These are phyloP conservation scores for Trachops cirrhosus DNA, from an alignment of 2,797 vertebrate species.

Conservation along the genomic window DNA sequence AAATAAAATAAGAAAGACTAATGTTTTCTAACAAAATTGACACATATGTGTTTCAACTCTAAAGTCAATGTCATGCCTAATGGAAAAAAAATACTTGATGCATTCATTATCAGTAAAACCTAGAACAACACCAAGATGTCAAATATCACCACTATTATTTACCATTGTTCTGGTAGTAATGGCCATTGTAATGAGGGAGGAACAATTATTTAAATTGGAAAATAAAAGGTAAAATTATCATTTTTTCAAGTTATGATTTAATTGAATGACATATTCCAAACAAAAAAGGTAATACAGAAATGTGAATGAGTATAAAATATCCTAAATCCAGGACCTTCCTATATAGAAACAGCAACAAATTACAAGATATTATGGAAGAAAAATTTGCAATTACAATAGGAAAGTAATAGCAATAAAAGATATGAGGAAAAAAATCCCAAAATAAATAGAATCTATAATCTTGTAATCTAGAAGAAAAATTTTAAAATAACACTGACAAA, in stretches of 20 bases:
- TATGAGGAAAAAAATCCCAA: neutral
- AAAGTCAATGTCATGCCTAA: neutral
- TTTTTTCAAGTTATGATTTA: neutral
- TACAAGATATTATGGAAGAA: neutral
- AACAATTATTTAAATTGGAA: neutral
- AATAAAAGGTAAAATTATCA: neutral
- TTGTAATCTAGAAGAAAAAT: neutral
- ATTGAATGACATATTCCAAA: neutral
- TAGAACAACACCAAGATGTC: neutral
- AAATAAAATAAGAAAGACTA: neutral
- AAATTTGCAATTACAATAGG: neutral
- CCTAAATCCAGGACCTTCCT: neutral
- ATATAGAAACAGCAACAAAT: neutral
- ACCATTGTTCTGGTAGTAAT: neutral
- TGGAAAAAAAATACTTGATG: neutral
- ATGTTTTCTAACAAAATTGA: neutral
- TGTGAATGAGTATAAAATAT: neutral
- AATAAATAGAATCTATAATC: neutral
- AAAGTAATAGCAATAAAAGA: neutral
- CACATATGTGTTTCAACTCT: neutral
- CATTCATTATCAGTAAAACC: neutral
- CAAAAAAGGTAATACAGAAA: neutral
- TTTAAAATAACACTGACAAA: neutral
- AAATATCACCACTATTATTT: neutral
- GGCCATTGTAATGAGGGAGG: neutral